Conservation (phyloP, 1,140 invertebrate species). For the Drosophila ficusphila region DNA sequence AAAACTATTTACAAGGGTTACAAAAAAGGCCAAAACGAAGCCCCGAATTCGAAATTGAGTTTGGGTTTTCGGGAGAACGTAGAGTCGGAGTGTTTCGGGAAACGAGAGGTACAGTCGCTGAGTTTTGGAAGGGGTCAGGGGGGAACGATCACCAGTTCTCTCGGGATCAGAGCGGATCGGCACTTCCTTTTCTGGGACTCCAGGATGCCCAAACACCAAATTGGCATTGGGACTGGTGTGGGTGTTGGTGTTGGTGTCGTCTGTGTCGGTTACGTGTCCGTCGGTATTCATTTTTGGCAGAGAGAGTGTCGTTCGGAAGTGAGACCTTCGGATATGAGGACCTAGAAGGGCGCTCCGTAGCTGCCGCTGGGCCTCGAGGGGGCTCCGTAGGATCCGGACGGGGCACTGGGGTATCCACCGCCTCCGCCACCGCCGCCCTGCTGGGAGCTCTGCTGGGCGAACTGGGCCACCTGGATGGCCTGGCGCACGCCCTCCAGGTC, state of each 20-base stretch:
- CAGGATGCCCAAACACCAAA: constrained; percentile 60
- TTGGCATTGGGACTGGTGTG: too few species aligned
- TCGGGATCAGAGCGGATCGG: constrained; percentile 32
- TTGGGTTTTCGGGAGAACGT: constrained; percentile 2
- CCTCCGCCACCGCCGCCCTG: constrained; percentile 76
- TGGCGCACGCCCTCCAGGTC: constrained; percentile 88
- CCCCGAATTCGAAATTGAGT: constrained; percentile 25
- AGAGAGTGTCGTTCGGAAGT: constrained; percentile 40
- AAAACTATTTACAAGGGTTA: constrained; percentile 77
- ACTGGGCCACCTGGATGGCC: constrained; percentile 88
- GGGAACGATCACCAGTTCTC: constrained; percentile 24
- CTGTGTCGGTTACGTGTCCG: constrained; percentile 42
- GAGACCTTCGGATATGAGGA: constrained; percentile 34
- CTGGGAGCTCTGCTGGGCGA: constrained; percentile 85
- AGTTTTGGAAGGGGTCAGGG: constrained; percentile 30
- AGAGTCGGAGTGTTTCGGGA: constrained; percentile 24
- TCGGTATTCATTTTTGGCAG: constrained; percentile 77
- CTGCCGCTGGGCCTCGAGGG: constrained; percentile 80
- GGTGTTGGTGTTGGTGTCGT: constrained; percentile 28
- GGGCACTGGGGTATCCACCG: constrained; percentile 74
- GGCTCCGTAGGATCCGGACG: constrained; percentile 84
- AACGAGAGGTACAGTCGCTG: constrained; percentile 64
- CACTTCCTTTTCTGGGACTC: constrained; percentile 38
- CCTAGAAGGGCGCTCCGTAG: constrained; percentile 84
- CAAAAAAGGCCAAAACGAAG: constrained; percentile 31